Conservation (phyloP, 1,140 invertebrate genomes). For the Ceratina japonica region DNA sequence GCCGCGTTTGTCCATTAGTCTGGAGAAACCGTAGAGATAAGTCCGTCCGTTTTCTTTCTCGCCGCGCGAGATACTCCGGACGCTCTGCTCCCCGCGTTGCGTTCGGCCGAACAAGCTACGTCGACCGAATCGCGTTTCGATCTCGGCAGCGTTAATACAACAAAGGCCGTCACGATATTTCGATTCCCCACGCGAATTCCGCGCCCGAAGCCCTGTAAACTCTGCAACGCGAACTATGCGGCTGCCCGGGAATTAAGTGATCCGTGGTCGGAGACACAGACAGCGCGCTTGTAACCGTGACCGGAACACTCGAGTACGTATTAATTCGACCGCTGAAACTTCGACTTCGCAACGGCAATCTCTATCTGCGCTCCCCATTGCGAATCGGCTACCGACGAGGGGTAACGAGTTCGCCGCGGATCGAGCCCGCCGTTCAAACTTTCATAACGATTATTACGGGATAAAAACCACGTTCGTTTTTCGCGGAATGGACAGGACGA, state of each 20-base stretch:
- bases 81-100: neutral
- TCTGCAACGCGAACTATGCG: too few relatives aligned
- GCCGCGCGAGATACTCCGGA: neutral
- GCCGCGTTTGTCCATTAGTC: constrained; percentile 22
- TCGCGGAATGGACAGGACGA: neutral
- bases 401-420: neutral
- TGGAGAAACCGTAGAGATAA: neutral
- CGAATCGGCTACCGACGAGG: neutral
- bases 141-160: constrained; percentile 6
- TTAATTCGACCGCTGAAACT: constrained; percentile 27
- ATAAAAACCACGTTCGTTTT: too few relatives aligned
- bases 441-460: too few relatives aligned
- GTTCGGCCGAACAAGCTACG: constrained; percentile 26
- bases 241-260: constrained; percentile 19
- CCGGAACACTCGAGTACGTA: constrained; percentile 6
- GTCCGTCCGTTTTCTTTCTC: neutral
- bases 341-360: constrained; percentile 17
- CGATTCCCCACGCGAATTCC: constrained; percentile 22
- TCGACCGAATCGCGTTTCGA: constrained; percentile 11
- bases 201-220: too few relatives aligned
- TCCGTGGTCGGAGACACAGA: constrained; percentile 9
- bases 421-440: neutral
- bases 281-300: neutral
- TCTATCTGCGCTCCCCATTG: neutral
- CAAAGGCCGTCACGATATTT: constrained; percentile 43